phyloP scores from a whole-genome alignment of 2,888 invertebrate species.

The Steinernema scapterisci region DNA sequence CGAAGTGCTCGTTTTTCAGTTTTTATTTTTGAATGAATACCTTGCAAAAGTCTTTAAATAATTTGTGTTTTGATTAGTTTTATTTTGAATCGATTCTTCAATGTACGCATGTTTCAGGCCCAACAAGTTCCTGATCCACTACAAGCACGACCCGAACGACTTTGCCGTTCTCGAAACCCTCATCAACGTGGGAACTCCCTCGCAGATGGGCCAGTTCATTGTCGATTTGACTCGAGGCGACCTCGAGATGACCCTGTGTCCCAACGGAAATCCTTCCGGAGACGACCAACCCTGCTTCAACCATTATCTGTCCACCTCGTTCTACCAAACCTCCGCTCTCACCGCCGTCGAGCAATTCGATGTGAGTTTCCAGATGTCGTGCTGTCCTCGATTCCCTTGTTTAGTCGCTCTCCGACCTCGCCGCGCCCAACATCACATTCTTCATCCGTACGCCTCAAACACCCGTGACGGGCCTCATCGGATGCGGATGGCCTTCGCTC shows the following conservation, averaged over 20 bases:
- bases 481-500: slow-evolving; percentile 20
- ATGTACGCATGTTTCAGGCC: too few relatives aligned
- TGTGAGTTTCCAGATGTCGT: not conserved
- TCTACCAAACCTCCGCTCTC: slow-evolving; percentile 13
- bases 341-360: not conserved
- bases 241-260: not conserved
- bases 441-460: not conserved
- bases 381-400: too few relatives aligned
- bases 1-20: too few relatives aligned
- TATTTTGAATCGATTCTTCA: too few relatives aligned
- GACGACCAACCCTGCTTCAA: slow-evolving; percentile 14
- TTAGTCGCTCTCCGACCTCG: slow-evolving; percentile 12
- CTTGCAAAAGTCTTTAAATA: too few relatives aligned
- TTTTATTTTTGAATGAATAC: too few relatives aligned
- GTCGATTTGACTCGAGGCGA: not conserved
- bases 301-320: not conserved
- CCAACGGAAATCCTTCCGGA: not conserved
- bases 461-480: not conserved
- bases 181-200: slow-evolving; percentile 13
- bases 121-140: not conserved
- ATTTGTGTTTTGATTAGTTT: too few relatives aligned
- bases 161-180: slow-evolving; percentile 14
- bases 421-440: not conserved
- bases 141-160: slow-evolving; percentile 1
- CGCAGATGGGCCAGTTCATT: slow-evolving; percentile 17